Percentiles rank a stretch among this genome's conserved stretches.
Conservation (phyloP, 2,113 vertebrate genomes). For the Lasiurus borealis region DNA sequence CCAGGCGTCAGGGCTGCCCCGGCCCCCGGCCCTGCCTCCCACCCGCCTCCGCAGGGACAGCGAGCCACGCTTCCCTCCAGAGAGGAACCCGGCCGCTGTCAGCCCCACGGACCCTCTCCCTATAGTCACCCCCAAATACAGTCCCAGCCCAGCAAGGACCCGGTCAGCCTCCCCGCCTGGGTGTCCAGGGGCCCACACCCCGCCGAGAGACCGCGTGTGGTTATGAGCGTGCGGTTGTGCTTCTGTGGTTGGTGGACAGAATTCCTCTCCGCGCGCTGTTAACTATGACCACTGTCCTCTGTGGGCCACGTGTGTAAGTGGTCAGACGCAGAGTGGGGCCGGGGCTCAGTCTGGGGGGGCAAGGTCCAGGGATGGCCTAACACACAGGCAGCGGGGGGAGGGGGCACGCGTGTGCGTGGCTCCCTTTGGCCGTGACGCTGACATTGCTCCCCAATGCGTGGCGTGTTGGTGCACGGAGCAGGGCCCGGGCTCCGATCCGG, state of each 20-base stretch:
- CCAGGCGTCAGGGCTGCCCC: no score
- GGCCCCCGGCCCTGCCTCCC: no score
- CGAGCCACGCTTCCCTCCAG: not conserved
- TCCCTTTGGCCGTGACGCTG: not conserved
- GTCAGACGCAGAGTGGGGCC: not conserved
- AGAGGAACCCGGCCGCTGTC: not conserved
- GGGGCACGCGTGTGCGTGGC: not conserved
- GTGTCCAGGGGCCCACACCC: constrained; percentile 69
- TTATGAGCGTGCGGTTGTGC: no score
- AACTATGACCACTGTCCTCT: constrained; percentile 67
- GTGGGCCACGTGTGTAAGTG: constrained; percentile 65
- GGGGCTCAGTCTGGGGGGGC: no score
- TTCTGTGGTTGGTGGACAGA: constrained; percentile 46
- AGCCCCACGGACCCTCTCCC: constrained; percentile 36
- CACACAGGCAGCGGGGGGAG: not conserved
- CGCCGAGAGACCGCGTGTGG: constrained; percentile 11
- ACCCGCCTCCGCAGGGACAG: not conserved
- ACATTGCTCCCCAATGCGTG: not conserved
- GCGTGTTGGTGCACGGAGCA: not conserved
- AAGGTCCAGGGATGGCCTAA: not conserved
- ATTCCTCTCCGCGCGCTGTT: constrained; percentile 62
- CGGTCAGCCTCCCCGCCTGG: constrained; percentile 33
- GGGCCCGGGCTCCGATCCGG: not conserved
- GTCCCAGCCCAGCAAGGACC: constrained; percentile 57
- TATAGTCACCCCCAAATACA: constrained; percentile 55